Evolutionary conservation across 2,113 vertebrate genomes (phyloP), one percentile per base, ranked within the genome.

Genomic region (Channa maculata): DNA sequence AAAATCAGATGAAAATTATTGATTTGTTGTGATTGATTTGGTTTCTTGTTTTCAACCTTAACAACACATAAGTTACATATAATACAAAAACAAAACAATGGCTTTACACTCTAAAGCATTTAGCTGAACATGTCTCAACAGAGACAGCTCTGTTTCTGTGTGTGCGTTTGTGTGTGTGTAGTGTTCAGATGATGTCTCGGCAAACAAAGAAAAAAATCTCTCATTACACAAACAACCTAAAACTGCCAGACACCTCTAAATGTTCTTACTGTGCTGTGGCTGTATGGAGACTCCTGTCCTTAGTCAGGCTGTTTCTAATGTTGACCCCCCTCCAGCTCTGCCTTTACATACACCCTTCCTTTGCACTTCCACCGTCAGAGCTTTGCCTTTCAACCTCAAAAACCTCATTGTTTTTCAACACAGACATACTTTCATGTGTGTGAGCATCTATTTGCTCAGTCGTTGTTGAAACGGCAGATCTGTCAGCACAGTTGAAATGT

Each of bases 401-500:
- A 65, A 64, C 24, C 24, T 65, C 52, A 9, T 41, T 74, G 61
- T 71, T 65, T 64, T 77, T 65, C 33, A 59, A 24, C 37, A 38
- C 36, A 15, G n/a, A 8, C 48, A 6, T 11, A 49, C 69, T 73
- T 83, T 78, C 54, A 78, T 75, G 73, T 68, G 33, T 53, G 62
- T 45, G 54, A 38, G 11, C 36, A 41, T 39, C 37, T 69, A 7
- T 85, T 61, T 75, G 58, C 53, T 62, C 46, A 9, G 15, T 53
- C 79, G 13, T 53, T 8, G 13, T 39, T 65, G 48, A 63, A 51
- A 67, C 52, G n/a, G 51, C 71, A 65, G 54, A 80, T 74, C 76
- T 74, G 75, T 82, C 50, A 45, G 43, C 33, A 3, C 71, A 6
- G 81, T 68, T 82, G 46, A 85, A 82, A 82, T 77, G 83, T 69